Base-by-base conservation (phyloP, 1,140 invertebrate genomes). In the Solenopsis invicta region DNA sequence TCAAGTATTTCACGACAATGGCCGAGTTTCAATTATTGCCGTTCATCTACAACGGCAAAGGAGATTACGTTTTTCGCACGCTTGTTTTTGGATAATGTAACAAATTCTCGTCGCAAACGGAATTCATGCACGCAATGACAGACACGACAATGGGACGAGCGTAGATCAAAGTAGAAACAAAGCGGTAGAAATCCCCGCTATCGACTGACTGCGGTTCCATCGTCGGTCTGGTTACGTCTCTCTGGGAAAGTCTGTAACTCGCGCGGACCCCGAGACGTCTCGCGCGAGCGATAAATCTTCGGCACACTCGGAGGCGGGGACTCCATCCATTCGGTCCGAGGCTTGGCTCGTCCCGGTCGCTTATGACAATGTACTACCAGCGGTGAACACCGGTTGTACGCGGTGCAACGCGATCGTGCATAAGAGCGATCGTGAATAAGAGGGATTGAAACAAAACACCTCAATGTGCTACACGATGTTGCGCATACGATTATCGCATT, bases 271-370 rank as follows among this genome's bases (percentile, higher is more conserved):
- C 82, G 82, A 84, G 69, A 61, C 56, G 71, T 69, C 54, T 84
- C 75, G 69, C 75, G 90, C 67, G 66, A 81, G 87, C 71, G 87
- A 93, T 93, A 93, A 93, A 93, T 93, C 93, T 93, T 87, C 84
- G 88, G 89, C 91, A 92, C 93, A 92, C 92, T 93, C 90, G 89
- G 64, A 92, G 89, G 92, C 89, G 91, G 86, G 88, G 84, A 88
- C 89, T 82, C 80, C 69, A 89, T 91, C 87, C 87, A 84, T 85
- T 91, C 89, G 81, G 75, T 76, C 59, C 80, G 21, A 54, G 80
- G 56, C 52, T 72, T 54, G 76, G 56, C 74, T 71, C 82, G 80
- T 90, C 87, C 54, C 72, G 9, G 29, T 52, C 85, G 89, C 72
- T 92, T 92, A 93, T 93, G 91, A 93, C 92, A 92, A 90, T 91